These are phyloP conservation scores for Allacma fusca DNA, from an alignment of 2,888 invertebrate genomes.

Conservation along the genomic window DNA sequence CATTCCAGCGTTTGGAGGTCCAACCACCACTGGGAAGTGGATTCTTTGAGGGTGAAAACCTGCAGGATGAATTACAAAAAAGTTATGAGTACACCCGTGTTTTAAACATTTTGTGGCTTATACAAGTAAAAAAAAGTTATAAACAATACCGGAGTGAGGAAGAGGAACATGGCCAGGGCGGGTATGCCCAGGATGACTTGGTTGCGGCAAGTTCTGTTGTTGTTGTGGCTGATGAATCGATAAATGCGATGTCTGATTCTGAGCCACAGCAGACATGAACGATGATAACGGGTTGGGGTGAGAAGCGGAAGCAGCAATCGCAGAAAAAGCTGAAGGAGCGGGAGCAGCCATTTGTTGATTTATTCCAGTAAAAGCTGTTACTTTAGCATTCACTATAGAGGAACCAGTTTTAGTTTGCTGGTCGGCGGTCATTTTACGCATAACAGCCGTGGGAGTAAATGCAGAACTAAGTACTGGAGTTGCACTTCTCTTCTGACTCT, in stretches of 20 bases:
- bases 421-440: slow-evolving; percentile 93
- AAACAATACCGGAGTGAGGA: slow-evolving; percentile 25
- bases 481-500: slow-evolving; percentile 48
- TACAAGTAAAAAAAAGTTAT: no score
- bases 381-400: slow-evolving; percentile 43
- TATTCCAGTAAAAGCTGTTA: neutral
- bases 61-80: neutral
- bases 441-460: slow-evolving; percentile 92
- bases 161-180: slow-evolving; percentile 1
- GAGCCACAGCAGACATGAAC: slow-evolving; percentile 49
- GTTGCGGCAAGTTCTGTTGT: neutral
- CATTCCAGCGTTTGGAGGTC: slow-evolving; percentile 30
- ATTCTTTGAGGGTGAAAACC: slow-evolving; percentile 20
- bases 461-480: slow-evolving; percentile 72
- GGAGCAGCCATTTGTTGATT: slow-evolving; percentile 13
- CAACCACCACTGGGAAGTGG: slow-evolving; percentile 36
- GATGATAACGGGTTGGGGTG: slow-evolving; percentile 48
- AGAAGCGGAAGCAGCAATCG: slow-evolving; percentile 26
- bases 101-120: no score
- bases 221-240: slow-evolving; percentile 1
- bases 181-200: slow-evolving; percentile 13
- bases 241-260: slow-evolving; percentile 29
- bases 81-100: no score
- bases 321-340: slow-evolving; percentile 1
- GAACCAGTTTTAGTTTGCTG: slow-evolving; percentile 72